Conservation (phyloP, 2,888 invertebrate genomes). For the Falcaria lacertinaria region DNA sequence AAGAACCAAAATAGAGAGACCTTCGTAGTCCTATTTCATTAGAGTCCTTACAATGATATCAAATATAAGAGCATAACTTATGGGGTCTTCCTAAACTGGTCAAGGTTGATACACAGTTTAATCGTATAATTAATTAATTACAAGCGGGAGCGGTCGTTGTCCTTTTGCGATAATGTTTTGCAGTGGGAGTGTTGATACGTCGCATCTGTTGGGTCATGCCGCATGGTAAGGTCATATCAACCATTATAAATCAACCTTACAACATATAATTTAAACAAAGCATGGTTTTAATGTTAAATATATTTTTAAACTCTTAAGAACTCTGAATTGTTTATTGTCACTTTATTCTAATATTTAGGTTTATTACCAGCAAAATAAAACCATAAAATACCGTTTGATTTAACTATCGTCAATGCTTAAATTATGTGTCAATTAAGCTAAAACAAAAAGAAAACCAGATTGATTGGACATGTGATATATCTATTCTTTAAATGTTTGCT, state of each 20-base stretch:
- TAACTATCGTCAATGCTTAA: no score
- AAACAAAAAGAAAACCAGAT: no score
- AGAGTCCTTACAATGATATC: slow-evolving; percentile 16
- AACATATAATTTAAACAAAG: slow-evolving; percentile 1
- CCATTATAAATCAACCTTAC: slow-evolving; percentile 23
- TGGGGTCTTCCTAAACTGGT: slow-evolving; percentile 49
- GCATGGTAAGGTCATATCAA: slow-evolving; percentile 61
- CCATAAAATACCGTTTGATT: no score
- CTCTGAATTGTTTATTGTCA: no score
- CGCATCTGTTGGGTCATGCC: slow-evolving; percentile 67
- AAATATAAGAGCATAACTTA: slow-evolving; percentile 24
- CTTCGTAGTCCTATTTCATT: slow-evolving; percentile 27
- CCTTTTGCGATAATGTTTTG: slow-evolving; percentile 66
- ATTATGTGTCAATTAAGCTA: no score
- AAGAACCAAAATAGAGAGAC: slow-evolving; percentile 39
- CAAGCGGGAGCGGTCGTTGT: slow-evolving; percentile 68
- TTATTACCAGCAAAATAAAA: no score
- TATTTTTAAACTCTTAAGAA: no score
- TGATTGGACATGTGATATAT: no score
- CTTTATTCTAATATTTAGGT: no score
- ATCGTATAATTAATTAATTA: slow-evolving; percentile 76
- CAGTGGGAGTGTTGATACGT: slow-evolving; percentile 63
- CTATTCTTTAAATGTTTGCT: no score
- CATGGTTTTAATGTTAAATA: slow-evolving; percentile 24
- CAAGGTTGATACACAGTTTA: slow-evolving; percentile 45